Percentiles rank a stretch among this genome's conserved stretches.
Evolutionary conservation across 2,888 invertebrate genomes (phyloP).

Genomic region (Stomorhina lunata): DNA sequence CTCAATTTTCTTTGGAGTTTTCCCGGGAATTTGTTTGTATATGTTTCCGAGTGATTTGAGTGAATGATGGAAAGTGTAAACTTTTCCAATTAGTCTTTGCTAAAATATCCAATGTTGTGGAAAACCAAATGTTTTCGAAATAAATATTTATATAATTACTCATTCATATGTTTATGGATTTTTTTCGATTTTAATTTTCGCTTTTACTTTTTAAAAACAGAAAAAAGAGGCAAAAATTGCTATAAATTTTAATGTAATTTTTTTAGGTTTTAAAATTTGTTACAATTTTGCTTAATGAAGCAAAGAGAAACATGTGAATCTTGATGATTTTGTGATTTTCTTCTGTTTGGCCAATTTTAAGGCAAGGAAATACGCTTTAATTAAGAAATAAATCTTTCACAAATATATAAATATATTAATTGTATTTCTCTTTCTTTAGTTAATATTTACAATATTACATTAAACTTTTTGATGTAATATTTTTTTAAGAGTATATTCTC

Average conservation of each 20-base stretch:
- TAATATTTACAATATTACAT: too few relatives aligned
- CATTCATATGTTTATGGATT: conserved; percentile 9
- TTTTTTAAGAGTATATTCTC: too few relatives aligned
- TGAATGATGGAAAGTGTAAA: conserved; percentile 49
- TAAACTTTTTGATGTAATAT: too few relatives aligned
- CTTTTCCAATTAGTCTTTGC: conserved; percentile 1
- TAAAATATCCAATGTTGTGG: conserved; percentile 3
- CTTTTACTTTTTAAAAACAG: not conserved
- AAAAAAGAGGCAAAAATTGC: conserved; percentile 42
- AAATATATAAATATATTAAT: too few relatives aligned
- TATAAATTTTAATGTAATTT: conserved; percentile 44
- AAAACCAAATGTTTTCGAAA: conserved; percentile 42
- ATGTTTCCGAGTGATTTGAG: conserved; percentile 26
- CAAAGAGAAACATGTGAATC: conserved; percentile 25
- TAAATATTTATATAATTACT: conserved; percentile 49
- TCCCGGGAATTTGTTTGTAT: not conserved
- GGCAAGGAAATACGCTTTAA: conserved; percentile 38
- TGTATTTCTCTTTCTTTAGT: too few relatives aligned
- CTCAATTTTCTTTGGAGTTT: conserved; percentile 46
- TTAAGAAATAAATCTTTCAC: conserved; percentile 32
- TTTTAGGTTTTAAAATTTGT: conserved; percentile 39
- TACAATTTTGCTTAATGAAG: conserved; percentile 56
- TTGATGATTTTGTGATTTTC: conserved; percentile 13
- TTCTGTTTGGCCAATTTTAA: conserved; percentile 7
- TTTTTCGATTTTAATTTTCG: not conserved